Base-by-base conservation (phyloP, 2,888 invertebrate genomes). In the Polia nebulosa region DNA sequence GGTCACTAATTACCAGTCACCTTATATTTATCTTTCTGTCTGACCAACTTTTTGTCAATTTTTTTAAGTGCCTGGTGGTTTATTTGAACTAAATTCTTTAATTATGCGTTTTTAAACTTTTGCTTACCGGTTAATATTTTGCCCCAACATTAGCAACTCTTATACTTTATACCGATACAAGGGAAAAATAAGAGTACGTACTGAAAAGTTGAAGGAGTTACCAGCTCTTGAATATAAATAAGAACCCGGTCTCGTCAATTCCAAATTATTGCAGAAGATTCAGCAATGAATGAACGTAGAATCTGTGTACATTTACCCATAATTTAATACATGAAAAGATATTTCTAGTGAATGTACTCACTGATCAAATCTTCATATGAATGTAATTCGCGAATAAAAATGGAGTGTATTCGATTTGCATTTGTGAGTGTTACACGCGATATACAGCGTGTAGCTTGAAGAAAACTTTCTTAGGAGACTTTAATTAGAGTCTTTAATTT, bases 281-380 rank as follows among this genome's bases (percentile, higher is more conserved):
- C 41, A 49, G 22, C 44, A 9, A 13, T 25, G 70, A 69, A 45
- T 53, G 47, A n/a, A 49, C n/a, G 49, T 51, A 17, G 17, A 44
- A 63, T 49, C 41, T 49, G 41, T 27, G 25, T 56, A 17, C 36
- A 65, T 63, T 44, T 9, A 25, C 25, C 29, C 32, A 47, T 67
- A 67, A 67, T 56, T 32, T 9, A 39, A 49, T 62, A 34, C n/a
- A 27, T 17, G 11, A 8, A 41, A 36, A 29, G n/a, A 59, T 68
- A 63, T 49, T n/a, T 63, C n/a, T 34, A 41, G 25, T 51, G 25
- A 39, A 72, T 39, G 25, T 44, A 36, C 27, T 25, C 20, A 8
- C 20, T 51, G 39, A 71, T 71, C 51, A 51, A 56, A 71, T 71
- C 49, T 65, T 51, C 20, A 29, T 25, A 44, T 25, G 41, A 72